Evolutionary conservation across 1,140 invertebrate species (phyloP).

Genomic region (Pentalonia nigronervosa): DNA sequence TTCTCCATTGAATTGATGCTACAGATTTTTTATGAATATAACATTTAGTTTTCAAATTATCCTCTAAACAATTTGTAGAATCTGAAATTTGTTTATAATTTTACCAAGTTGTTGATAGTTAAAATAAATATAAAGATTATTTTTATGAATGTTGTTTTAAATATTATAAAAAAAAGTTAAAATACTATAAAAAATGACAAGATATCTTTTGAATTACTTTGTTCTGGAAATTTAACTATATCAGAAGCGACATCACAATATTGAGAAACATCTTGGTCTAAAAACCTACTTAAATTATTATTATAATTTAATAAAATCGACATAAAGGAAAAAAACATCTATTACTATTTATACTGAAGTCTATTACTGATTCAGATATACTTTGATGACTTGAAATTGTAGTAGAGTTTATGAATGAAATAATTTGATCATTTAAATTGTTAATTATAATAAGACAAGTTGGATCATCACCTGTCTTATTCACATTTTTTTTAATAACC

Average conservation of each 20-base stretch:
- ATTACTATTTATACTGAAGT: too few species aligned
- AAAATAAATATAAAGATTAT: too few species aligned
- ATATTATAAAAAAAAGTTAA: too few species aligned
- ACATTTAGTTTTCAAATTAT: too few species aligned
- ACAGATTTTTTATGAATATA: background rate
- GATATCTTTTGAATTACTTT: background rate
- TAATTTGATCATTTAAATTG: background rate
- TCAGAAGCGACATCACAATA: background rate
- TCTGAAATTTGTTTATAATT: too few species aligned
- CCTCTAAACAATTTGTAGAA: too few species aligned
- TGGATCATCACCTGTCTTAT: background rate
- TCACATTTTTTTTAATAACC: background rate
- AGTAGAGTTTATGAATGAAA: background rate
- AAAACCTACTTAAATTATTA: background rate
- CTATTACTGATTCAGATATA: background rate
- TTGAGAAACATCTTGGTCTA: background rate
- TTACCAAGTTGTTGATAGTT: too few species aligned
- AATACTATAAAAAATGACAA: too few species aligned
- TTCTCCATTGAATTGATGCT: background rate
- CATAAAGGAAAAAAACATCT: background rate
- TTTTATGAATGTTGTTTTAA: too few species aligned
- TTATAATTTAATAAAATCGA: background rate
- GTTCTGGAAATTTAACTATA: background rate
- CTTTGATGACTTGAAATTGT: background rate
- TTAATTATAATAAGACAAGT: background rate